Base-by-base conservation (phyloP, 2,797 vertebrate species). In the Pithecia hirsuta region DNA sequence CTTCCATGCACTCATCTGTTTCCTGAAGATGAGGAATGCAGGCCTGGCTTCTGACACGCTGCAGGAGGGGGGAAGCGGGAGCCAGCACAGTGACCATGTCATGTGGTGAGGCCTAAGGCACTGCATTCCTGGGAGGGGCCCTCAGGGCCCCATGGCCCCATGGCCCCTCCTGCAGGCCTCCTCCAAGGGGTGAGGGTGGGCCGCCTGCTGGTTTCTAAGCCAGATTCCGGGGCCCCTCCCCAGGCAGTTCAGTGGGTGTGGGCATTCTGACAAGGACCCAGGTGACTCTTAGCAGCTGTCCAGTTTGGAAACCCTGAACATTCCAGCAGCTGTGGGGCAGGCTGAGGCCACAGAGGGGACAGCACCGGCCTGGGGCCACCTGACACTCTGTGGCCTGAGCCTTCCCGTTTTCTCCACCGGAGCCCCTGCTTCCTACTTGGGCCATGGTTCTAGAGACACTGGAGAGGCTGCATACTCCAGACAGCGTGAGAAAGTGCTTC, bases 401-500 rank as follows among this genome's bases (percentile, higher is more conserved):
- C 44, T 30, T 74, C 59, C 50, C 13, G 1, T 22, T 75, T 50
- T 70, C 7, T 28, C 48, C 2, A 5, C 0, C 1, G 78, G 50
- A 39, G 36, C 15, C 52, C 72, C 7, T 12, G 3, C 48, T 48
- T 70, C 19, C 4, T 7, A 64, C 57, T 14, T 20, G 36, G 61
- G 33, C 15, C 2, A 5, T 0, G 2, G 52, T 33, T 55, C 22
- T 15, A 59, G 36, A 61, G 44, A 89, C 28, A 2, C 0, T 4
- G 3, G 67, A 28, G 6, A 33, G 57, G 50, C 22, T 33, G 46
- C 50, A 33, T 7, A 6, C 50, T 20, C 13, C 30, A 9, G 28
- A 2, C 4, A 15, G 26, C 26, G 1, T 0, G 0, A 5, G 6
- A 46, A 12, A 2, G 5, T 22, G 33, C 70, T 33, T 76, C 11